Evolutionary conservation across 2,888 invertebrate species (phyloP), one percentile per base, ranked within the genome.

Genomic region (Thera obeliscata): DNA sequence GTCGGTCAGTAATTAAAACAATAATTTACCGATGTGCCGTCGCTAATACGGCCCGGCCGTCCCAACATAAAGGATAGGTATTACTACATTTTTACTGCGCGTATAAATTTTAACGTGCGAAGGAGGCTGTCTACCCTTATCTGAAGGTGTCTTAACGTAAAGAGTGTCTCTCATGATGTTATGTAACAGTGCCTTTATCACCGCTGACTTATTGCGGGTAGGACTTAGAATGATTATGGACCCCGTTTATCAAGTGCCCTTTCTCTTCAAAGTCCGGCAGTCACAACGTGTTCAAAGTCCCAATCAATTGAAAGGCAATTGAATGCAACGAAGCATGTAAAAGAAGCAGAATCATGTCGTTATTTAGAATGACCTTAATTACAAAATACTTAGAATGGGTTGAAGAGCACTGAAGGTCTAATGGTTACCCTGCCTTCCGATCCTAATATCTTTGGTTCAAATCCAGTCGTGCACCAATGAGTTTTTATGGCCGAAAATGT

Each of bases 61-160:
- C 73, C 73, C 66, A 49, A 64, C 67, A 61, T 71, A 73, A 74
- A 71, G 69, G 70, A 66, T 74, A 72, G 71, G 74, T 74, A 78
- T 76, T 75, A 73, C 79, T 78, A 82, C 76, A 79, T 80, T 85
- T 84, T 81, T 80, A 81, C 81, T 78, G 74, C 69, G 78, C 73
- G 74, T 83, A 87, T 87, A 87, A 87, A 87, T 88, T 86, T 84
- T 77, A 71, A 71, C 64, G 68, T 66, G 64, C 61, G 54, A 61
- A 48, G 60, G 67, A 59, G 66, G 48, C 68, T 66, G 70, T 71
- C 64, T 56, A 69, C 64, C 66, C 85, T 84, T 85, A 84, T 87
- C 85, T 84, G 70, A 67, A 75, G 76, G 75, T 78, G 76, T 77
- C 76, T 81, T 76, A 76, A 66, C 70, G 76, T 76, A 69, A 78